Base-by-base conservation (phyloP, 1,140 invertebrate genomes). In the Araneus ventricosus region DNA sequence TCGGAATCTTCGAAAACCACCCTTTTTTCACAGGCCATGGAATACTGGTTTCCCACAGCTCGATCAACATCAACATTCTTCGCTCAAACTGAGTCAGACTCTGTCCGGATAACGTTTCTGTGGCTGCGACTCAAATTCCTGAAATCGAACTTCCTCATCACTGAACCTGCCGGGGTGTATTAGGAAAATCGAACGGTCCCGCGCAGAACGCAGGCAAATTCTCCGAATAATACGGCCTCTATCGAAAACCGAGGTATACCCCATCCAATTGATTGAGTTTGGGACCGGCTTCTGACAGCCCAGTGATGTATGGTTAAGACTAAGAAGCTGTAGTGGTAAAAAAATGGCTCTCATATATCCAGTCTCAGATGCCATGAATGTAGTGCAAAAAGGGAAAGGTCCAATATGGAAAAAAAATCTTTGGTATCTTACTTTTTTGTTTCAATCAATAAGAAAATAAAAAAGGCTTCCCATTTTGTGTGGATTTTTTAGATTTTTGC, bases 201-300 rank as follows among this genome's bases (percentile, higher is more conserved):
- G 45, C 45, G 10, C 45, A 52, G 45, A 52, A 17, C 20, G 27
- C 41, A 84, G 57, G 89, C 41, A 90, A 90, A 90, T 90, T 82
- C 79, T 24, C n/a, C 39, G 88, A 90, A 90, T 90, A 90, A 90
- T 90, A 90, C 4, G 39, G 45, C 39, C 20, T 30, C 87, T 37
- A 90, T 90, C 89, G 89, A 90, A 82, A 57, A 59, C 41, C 57
- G 79, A 82, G 39, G 39, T 27, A 59, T 59, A 86, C n/a, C 39
- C 67, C 27, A 80, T 90, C 63, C 27, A 57, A 90, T 90, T 90
- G 75, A 90, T 90, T 90, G 89, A 84, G 79, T 84, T 90, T 45
- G 30, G 89, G 41, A 84, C 75, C 79, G 79, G 89, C 52, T 82
- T 84, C 89, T 90, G 89, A 90, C 89, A 90, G 89, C 37, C 6